Base-by-base conservation (phyloP, 2,888 invertebrate species). In the Tiphia femorata region DNA sequence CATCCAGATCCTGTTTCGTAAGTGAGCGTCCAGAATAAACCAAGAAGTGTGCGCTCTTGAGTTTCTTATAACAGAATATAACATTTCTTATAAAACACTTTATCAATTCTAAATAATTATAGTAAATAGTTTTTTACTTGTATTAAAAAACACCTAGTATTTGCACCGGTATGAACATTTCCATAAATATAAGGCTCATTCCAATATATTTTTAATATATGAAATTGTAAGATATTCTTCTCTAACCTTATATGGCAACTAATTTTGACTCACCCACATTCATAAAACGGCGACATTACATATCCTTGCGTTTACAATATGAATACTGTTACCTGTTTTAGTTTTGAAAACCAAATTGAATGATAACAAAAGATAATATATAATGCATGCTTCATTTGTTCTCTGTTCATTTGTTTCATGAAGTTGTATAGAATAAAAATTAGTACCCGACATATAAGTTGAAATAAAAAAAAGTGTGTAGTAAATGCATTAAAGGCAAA, bases 191-290 rank as follows among this genome's bases (percentile, higher is more conserved):
- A n/a, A n/a, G n/a, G n/a, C n/a, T n/a, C n/a, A n/a, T n/a, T n/a
- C n/a, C n/a, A n/a, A n/a, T n/a, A n/a, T n/a, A 8, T 33, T 14
- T 33, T 33, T 33, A 33, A 33, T 33, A n/a, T n/a, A 33, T 14
- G 33, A n/a, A n/a, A n/a, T 20, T 17, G 38, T 38, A 38, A 42
- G 12, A 12, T 23, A 6, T 42, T 27, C 29, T 21, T 1, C 12
- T 60, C 64, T 74, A 74, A 74, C 74, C 74, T 73, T 74, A 74
- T 74, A 74, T 59, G 74, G 74, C 54, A 38, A 70, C 50, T 46
- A 58, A 64, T 63, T 72, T 72, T 62, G 49, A 53, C 47, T 51
- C 62, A 61, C 64, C 62, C 65, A 65, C 53, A 41, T n/a, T 33
- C 33, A 14, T 33, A 2, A 4, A 33, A 23, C 27, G 10, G 6